phyloP scores from a whole-genome alignment of 2,113 vertebrate genomes.

The Phalacrocorax brasilianus region DNA sequence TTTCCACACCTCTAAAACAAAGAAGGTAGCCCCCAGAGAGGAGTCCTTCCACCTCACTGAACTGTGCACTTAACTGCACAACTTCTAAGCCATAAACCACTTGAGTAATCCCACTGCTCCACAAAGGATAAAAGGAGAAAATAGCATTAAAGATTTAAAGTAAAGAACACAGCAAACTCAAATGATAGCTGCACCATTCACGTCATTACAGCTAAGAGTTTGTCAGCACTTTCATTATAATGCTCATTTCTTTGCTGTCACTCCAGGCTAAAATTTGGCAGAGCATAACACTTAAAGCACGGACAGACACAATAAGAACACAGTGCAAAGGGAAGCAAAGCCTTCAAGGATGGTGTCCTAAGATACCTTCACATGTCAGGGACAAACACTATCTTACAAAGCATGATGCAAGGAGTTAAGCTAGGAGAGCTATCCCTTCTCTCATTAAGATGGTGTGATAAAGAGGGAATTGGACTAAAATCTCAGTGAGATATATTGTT shows the following conservation, averaged over 20 bases:
- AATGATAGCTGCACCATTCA: slow-evolving; percentile 36
- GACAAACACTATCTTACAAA: background rate
- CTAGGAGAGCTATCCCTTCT: background rate
- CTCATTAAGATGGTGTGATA: background rate
- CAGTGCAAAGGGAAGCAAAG: slow-evolving; percentile 4
- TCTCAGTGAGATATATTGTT: background rate
- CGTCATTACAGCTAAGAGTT: slow-evolving; percentile 46
- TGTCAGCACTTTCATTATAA: slow-evolving; percentile 65
- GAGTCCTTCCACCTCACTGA: background rate
- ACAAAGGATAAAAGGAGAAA: slow-evolving; percentile 49
- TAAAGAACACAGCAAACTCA: slow-evolving; percentile 47
- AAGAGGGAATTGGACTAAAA: background rate
- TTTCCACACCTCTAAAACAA: slow-evolving; percentile 8
- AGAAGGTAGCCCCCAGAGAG: background rate
- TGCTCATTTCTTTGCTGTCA: slow-evolving; percentile 60
- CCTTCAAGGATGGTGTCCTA: background rate
- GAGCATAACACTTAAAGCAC: slow-evolving; percentile 37
- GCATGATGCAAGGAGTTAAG: background rate
- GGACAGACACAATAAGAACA: slow-evolving; percentile 38
- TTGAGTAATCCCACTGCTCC: slow-evolving; percentile 52
- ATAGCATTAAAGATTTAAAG: slow-evolving; percentile 69
- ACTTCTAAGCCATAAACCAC: slow-evolving; percentile 43
- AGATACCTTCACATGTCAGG: background rate
- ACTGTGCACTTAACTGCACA: slow-evolving; percentile 25
- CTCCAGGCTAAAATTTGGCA: slow-evolving; percentile 53